A percentile compares a stretch with the other conserved stretches of the same genome.
Evolutionary conservation across 2,888 invertebrate species (phyloP).

Genomic region (Podotricha telesiphe): DNA sequence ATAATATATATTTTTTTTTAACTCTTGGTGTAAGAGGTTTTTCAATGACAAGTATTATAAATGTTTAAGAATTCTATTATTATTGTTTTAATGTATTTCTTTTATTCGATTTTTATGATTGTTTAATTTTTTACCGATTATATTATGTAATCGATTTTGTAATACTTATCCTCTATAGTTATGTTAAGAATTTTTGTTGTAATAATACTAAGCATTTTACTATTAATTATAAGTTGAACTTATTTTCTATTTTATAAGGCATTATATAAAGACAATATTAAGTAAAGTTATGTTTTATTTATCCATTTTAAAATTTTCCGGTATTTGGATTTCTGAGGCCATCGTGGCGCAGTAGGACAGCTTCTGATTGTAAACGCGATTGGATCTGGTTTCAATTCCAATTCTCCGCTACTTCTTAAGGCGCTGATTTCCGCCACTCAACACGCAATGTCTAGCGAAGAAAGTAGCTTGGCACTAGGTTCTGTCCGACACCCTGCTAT

Average conservation of each 20-base stretch:
- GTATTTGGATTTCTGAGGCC: no score
- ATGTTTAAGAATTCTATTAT: constrained; percentile 23
- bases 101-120: neutral
- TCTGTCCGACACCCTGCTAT: no score
- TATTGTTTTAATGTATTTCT: neutral
- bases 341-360: no score
- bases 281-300: neutral
- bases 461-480: no score
- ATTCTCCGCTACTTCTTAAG: no score
- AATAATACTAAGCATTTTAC: neutral
- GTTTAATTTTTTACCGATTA: constrained; percentile 5
- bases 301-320: neutral
- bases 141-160: neutral
- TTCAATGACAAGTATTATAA: constrained; percentile 36
- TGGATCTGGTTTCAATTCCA: no score
- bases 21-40: constrained; percentile 16
- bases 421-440: no score
- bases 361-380: no score
- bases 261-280: neutral
- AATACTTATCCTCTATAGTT: neutral
- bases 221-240: neutral
- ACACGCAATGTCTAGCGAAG: no score
- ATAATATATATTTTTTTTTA: neutral
- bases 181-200: neutral
- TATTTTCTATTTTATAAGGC: constrained; percentile 1